phyloP scores from a whole-genome alignment of 2,113 vertebrate genomes.

The Lichenostomus cassidix region DNA sequence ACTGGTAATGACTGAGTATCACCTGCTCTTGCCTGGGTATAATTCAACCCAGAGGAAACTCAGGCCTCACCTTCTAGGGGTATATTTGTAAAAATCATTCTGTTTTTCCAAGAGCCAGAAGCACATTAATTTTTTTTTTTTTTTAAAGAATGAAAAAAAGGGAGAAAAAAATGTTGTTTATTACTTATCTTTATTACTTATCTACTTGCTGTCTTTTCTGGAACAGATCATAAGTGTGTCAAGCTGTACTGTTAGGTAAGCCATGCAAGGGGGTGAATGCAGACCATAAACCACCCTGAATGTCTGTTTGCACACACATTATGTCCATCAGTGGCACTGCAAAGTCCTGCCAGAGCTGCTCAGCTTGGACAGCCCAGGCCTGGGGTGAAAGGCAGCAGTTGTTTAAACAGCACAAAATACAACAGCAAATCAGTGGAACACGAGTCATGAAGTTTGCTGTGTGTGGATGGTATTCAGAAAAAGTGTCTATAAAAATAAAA shows the following conservation, averaged over 20 bases:
- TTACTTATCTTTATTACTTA: background rate
- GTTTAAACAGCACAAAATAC: background rate
- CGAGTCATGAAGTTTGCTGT: background rate
- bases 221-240: background rate
- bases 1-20: background rate
- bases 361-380: background rate
- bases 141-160: background rate
- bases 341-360: background rate
- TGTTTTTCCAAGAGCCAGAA: background rate
- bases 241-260: background rate
- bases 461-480: background rate
- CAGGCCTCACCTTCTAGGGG: background rate
- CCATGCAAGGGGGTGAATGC: background rate
- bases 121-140: background rate
- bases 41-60: background rate
- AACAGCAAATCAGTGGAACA: background rate
- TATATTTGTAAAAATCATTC: background rate
- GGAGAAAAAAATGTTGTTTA: background rate
- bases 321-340: background rate
- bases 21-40: background rate
- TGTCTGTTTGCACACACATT: rapidly evolving
- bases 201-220: background rate
- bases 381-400: background rate
- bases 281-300: background rate
- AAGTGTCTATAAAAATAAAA: background rate